These are phyloP conservation scores for Xerus inauris DNA, from an alignment of 2,113 vertebrate genomes.

Conservation along the genomic window DNA sequence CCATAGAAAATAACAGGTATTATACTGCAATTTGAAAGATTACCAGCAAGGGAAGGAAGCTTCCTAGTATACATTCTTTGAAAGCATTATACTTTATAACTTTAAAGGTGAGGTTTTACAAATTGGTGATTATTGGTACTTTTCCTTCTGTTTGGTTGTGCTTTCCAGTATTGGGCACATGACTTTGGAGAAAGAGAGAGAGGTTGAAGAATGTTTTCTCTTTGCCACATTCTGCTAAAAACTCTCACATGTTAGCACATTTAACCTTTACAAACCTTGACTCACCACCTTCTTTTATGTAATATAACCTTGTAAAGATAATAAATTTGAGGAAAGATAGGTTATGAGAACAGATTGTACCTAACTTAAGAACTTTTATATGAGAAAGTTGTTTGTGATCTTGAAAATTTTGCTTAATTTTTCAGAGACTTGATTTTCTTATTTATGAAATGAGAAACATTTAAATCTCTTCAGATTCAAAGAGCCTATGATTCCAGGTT, in stretches of 20 bases:
- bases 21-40: neutral
- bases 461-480: neutral
- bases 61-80: neutral
- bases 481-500: neutral
- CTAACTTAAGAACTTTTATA: neutral
- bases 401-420: neutral
- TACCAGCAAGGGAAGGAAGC: neutral
- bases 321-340: neutral
- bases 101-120: neutral
- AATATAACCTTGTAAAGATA: neutral
- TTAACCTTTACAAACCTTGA: neutral
- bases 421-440: neutral
- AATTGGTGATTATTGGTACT: neutral
- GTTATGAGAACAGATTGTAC: neutral
- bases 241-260: neutral
- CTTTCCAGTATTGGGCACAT: neutral
- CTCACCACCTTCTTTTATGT: neutral
- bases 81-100: neutral
- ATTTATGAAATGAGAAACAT: neutral
- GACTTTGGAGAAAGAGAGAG: neutral
- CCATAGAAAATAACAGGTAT: neutral
- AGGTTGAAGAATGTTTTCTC: neutral
- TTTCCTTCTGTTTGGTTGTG: neutral
- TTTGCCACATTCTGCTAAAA: neutral
- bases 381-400: neutral